Conservation (phyloP, 2,888 invertebrate species). For the Neoascia interrupta region DNA sequence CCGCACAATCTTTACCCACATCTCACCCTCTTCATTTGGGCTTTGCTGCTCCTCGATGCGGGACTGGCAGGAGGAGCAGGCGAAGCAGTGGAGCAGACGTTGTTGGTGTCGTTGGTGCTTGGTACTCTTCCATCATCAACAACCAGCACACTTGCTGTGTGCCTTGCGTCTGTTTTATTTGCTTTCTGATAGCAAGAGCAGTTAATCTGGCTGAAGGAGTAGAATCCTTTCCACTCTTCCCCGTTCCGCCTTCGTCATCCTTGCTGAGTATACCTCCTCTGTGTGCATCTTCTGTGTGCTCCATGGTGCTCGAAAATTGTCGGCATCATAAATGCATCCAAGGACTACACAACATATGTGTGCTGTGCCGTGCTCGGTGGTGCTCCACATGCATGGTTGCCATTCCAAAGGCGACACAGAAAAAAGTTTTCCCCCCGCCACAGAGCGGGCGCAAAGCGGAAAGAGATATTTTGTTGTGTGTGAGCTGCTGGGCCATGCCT, state of each 20-base stretch:
- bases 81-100: neutral
- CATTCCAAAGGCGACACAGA: conserved; percentile 15
- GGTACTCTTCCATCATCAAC: neutral
- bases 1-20: conserved; percentile 22
- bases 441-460: conserved; percentile 58
- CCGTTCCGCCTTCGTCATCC: neutral
- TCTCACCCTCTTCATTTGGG: conserved; percentile 7
- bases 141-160: neutral
- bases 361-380: conserved; percentile 8
- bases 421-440: conserved; percentile 32
- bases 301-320: conserved; percentile 55
- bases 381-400: conserved; percentile 37
- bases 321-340: conserved; percentile 66
- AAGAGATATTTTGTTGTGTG: conserved; percentile 57
- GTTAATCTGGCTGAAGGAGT: conserved; percentile 67
- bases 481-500: conserved; percentile 39
- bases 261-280: neutral
- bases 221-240: conserved; percentile 1
- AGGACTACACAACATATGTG: conserved; percentile 27
- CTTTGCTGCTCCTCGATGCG: neutral
- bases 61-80: neutral
- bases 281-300: conserved; percentile 13
- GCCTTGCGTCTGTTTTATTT: conserved; percentile 57
- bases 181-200: conserved; percentile 67
- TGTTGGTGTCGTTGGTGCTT: too few relatives aligned